phyloP scores from a whole-genome alignment of 1,140 invertebrate species.

The Megalonaias nervosa region DNA sequence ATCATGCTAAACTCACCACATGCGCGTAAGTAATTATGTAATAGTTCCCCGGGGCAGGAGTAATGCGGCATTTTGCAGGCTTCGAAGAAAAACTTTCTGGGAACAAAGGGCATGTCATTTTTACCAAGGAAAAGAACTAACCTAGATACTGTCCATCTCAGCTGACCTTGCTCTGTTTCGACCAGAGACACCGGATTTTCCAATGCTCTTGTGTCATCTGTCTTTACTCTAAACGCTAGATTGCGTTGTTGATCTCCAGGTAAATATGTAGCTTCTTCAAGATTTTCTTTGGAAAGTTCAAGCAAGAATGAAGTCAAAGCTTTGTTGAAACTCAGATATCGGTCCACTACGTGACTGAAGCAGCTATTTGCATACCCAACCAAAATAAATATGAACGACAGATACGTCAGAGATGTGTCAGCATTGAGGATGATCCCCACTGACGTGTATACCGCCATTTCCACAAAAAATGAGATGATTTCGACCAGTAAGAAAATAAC shows the following conservation, averaged over 20 bases:
- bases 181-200: conserved; percentile 1
- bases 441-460: conserved; percentile 44
- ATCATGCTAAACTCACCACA: conserved; percentile 17
- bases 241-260: conserved; percentile 40
- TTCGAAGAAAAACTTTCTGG: conserved; percentile 25
- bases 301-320: conserved; percentile 24
- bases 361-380: conserved; percentile 40
- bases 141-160: conserved; percentile 6
- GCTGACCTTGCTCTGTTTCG: conserved; percentile 2
- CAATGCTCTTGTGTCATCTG: conserved; percentile 1
- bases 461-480: conserved; percentile 40
- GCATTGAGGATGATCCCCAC: conserved; percentile 50
- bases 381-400: conserved; percentile 39
- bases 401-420: conserved; percentile 27
- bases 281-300: conserved; percentile 29
- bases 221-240: conserved; percentile 35
- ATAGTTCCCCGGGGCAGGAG: conserved; percentile 18
- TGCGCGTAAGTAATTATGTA: conserved; percentile 9
- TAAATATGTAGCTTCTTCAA: conserved; percentile 36
- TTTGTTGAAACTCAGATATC: conserved; percentile 46
- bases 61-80: conserved; percentile 23
- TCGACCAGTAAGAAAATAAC: conserved; percentile 39
- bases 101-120: conserved; percentile 25
- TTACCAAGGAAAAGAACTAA: conserved; percentile 26
- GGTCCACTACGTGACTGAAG: conserved; percentile 40